Conservation (phyloP, 2,113 vertebrate genomes). For the Ceyx margarethae region DNA sequence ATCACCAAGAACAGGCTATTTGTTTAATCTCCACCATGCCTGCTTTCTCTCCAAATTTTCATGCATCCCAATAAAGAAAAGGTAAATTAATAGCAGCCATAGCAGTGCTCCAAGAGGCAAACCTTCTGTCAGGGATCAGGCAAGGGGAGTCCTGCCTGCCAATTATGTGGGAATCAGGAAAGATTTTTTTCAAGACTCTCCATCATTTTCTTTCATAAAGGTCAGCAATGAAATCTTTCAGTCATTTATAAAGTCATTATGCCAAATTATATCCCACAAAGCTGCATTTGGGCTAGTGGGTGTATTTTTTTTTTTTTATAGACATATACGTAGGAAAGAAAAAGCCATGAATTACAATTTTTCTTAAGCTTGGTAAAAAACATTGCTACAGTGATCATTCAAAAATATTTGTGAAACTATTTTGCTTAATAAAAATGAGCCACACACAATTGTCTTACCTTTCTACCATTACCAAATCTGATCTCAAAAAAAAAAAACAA, state of each 20-base stretch:
- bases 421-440: constrained; percentile 65
- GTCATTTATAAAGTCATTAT: constrained; percentile 79
- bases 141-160: constrained; percentile 77
- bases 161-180: constrained; percentile 82
- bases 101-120: constrained; percentile 74
- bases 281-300: constrained; percentile 84
- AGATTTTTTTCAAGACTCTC: constrained; percentile 79
- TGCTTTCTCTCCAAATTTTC: background rate
- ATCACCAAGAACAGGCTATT: background rate
- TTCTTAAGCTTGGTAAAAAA: background rate
- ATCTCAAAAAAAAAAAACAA: background rate
- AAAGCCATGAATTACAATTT: constrained; percentile 68
- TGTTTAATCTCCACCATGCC: background rate
- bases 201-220: constrained; percentile 78
- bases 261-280: constrained; percentile 85
- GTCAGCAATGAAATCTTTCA: constrained; percentile 83
- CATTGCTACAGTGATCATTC: background rate
- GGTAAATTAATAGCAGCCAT: background rate
- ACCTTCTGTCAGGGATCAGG: constrained; percentile 71
- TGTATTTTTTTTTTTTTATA: constrained; percentile 81
- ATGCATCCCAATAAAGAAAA: background rate
- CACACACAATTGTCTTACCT: background rate
- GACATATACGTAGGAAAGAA: constrained; percentile 76
- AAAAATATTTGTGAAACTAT: constrained; percentile 44
- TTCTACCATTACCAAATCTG: background rate